These are phyloP conservation scores for Lithophane semibrunnea DNA, from an alignment of 2,888 invertebrate genomes.

Conservation along the genomic window DNA sequence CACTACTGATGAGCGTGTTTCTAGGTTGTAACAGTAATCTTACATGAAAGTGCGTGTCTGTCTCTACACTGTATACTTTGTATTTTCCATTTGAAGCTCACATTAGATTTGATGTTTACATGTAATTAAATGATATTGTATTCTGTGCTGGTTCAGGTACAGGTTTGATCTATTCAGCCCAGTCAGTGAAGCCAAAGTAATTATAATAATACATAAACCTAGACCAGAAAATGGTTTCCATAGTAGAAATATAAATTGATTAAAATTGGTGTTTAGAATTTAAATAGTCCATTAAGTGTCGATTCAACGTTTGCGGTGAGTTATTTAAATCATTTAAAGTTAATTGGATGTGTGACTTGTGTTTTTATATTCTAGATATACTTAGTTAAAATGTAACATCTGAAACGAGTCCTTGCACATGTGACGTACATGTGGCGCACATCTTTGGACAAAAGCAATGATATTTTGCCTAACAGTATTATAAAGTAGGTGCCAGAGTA, in stretches of 20 bases:
- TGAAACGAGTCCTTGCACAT: slow-evolving; percentile 54
- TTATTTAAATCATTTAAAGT: slow-evolving; percentile 49
- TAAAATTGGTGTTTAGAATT: slow-evolving; percentile 63
- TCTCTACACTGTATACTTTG: slow-evolving; percentile 33
- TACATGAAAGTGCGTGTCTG: slow-evolving; percentile 26
- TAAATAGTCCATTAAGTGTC: slow-evolving; percentile 59
- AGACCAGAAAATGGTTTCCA: slow-evolving; percentile 48
- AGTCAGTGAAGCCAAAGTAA: slow-evolving; percentile 64
- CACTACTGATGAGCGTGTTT: slow-evolving; percentile 62
- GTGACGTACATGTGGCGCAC: slow-evolving; percentile 55
- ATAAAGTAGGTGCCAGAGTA: slow-evolving; percentile 75
- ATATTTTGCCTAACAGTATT: slow-evolving; percentile 82
- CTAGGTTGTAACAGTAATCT: slow-evolving; percentile 41
- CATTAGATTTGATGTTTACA: slow-evolving; percentile 45
- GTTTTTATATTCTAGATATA: slow-evolving; percentile 58
- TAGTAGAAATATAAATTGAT: slow-evolving; percentile 46
- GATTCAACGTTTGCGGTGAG: slow-evolving; percentile 49
- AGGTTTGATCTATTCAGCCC: slow-evolving; percentile 48
- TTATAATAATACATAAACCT: slow-evolving; percentile 37
- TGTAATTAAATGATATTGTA: slow-evolving; percentile 29
- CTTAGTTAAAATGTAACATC: slow-evolving; percentile 60
- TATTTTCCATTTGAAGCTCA: slow-evolving; percentile 43
- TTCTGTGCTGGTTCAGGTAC: slow-evolving; percentile 41
- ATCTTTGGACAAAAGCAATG: slow-evolving; percentile 71
- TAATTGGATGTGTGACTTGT: slow-evolving; percentile 54